Base-by-base conservation (phyloP, 2,113 vertebrate species). In the Daubentonia madagascariensis region DNA sequence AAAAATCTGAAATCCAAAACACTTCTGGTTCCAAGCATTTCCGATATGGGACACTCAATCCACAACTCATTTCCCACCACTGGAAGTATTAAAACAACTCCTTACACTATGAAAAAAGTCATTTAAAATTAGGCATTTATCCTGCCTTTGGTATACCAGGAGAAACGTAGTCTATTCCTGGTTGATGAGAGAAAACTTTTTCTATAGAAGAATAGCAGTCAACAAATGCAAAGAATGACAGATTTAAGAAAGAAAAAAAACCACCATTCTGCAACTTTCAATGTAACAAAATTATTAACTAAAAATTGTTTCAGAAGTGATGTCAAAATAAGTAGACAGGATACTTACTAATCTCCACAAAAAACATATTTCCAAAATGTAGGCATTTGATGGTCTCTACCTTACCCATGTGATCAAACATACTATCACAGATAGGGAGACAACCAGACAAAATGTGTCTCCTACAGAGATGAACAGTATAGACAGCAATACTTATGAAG, bases 261-360 rank as follows among this genome's bases (percentile, higher is more conserved):
- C 54, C 54, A 73, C 13, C 54, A 84, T 59, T 81, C 35, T 78
- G 10, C 0, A 83, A 50, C 11, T 43, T 72, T 91, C 32, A 67
- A 23, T 73, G 22, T 57, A 83, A 85, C 17, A 84, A 89, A 95
- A 75, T 22, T 63, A 89, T 65, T 78, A 67, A 83, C 23, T 75
- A 90, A 86, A 89, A 87, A 86, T 73, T 88, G 45, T 35, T 81
- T 96, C 68, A 79, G 28, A 84, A 73, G 73, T 48, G 25, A 86
- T 28, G 54, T 32, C 79, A 96, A 96, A 90, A 72, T 61, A 92
- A 87, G n/a, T n/a, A n/a, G n/a, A n/a, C 7, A 93, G 28, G 72
- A 57, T 84, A 80, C 25, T 81, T 89, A 48, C 48, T 83, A 81
- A 92, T 76, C 35, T 81, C n/a, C 35, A 96, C 5, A 85, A 85